Evolutionary conservation across 2,113 vertebrate genomes (phyloP).

Genomic region (Mesitornis unicolor): DNA sequence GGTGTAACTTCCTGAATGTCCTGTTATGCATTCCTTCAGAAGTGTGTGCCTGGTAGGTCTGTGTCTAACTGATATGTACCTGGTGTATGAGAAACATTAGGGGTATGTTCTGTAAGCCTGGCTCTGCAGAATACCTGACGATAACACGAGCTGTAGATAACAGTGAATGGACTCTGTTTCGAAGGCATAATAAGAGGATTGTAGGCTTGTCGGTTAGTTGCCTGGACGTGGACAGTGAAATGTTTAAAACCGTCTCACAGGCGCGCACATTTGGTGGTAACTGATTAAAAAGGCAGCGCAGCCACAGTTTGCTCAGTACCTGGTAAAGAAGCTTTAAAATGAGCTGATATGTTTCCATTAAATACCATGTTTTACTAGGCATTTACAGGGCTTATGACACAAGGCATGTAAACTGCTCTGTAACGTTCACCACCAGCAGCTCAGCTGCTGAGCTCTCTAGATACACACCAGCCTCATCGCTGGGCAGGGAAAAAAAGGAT

Average conservation of each 20-base stretch:
- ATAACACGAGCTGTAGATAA: slow-evolving; percentile 11
- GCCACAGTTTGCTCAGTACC: slow-evolving; percentile 22
- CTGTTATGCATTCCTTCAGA: background rate
- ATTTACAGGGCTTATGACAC: slow-evolving; percentile 45
- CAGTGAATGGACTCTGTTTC: background rate
- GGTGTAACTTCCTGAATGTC: background rate
- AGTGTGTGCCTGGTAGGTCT: background rate
- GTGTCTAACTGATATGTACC: background rate
- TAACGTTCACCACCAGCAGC: background rate
- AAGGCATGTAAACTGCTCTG: slow-evolving; percentile 16
- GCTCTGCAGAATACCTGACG: background rate
- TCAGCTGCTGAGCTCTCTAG: background rate
- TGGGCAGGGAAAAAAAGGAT: background rate
- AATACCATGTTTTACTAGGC: slow-evolving; percentile 43
- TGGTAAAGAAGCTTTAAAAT: slow-evolving; percentile 47
- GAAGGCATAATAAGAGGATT: slow-evolving; percentile 33
- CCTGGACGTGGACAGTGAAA: slow-evolving; percentile 43
- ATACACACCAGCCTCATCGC: background rate
- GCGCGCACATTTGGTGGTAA: slow-evolving; percentile 8
- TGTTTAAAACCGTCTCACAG: slow-evolving; percentile 47
- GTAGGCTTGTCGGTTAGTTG: background rate
- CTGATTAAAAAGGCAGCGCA: slow-evolving; percentile 40
- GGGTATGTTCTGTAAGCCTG: background rate
- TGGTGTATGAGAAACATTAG: background rate
- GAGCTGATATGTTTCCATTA: slow-evolving; percentile 22